Base-by-base conservation (phyloP, 2,797 vertebrate species). In the Emys orbicularis region DNA sequence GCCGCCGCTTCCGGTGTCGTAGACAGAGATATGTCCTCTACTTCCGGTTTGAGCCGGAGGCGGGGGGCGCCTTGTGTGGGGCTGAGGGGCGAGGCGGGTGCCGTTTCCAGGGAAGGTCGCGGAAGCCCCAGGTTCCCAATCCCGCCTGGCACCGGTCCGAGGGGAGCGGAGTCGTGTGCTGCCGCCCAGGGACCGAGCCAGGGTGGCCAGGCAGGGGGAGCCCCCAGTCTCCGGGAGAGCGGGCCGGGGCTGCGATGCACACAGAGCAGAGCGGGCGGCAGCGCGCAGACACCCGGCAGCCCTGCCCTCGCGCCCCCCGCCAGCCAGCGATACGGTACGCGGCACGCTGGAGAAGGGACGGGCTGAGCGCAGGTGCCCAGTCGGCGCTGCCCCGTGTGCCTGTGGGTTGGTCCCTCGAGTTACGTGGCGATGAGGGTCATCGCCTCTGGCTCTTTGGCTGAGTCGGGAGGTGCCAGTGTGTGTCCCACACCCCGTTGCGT, bases 81-180 rank as follows among this genome's bases (percentile, higher is more conserved):
- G 76, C 31, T 29, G 12, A 12, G 41, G 86, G 23, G n/a, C 29
- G 2, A 23, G 25, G 68, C 54, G 2, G 23, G 13, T 59, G n/a
- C 37, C 1, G 5, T 9, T 0, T 1, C 2, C 34, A 2, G 50
- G 76, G 74, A 2, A 27, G 18, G 41, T 41, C 0, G 2, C 0
- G 74, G 7, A 54, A 29, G 53, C 19, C 68, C 49, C 11, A 18
- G n/a, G 11, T 50, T 47, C 5, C 15, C 10, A 41, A 29, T 25
- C 47, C 4, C 34, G 18, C 16, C 44, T 5, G 18, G 12, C 15
- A 29, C 6, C 12, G 56, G 37, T 12, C n/a, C 74, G 9, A 27
- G 31, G 29, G 16, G 50, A 15, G 31, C 21, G 9, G 56, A 44
- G 13, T 49, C 5, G 4, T 5, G 52, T 5, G 7, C 8, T 19